Evolutionary conservation across 2,797 vertebrate genomes (phyloP).

Genomic region (Sphaeramia orbicularis): DNA sequence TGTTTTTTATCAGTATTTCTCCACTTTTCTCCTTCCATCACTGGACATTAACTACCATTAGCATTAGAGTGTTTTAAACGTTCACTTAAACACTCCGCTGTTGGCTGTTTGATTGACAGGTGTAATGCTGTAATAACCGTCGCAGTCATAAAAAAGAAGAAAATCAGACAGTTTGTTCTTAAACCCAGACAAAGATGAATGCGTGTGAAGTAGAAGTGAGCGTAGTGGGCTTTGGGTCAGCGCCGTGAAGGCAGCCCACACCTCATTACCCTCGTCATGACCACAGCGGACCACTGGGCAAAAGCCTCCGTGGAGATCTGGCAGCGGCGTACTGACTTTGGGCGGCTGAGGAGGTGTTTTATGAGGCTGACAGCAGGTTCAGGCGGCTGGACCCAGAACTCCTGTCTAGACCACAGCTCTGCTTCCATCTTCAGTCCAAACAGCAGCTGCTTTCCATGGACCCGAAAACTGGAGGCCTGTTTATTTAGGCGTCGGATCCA

Average conservation of each 20-base stretch:
- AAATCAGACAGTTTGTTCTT: background rate
- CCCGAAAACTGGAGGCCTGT: no score
- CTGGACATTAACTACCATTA: no score
- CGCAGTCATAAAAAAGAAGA: no score
- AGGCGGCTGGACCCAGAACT: slow-evolving; percentile 33
- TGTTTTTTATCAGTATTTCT: no score
- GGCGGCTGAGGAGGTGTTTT: slow-evolving; percentile 46
- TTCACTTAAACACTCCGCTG: no score
- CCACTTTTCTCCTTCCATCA: no score
- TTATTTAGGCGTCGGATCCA: no score
- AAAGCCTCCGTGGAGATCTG: slow-evolving; percentile 41
- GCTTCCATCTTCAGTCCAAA: slow-evolving; percentile 16
- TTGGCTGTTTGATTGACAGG: no score
- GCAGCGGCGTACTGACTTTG: slow-evolving; percentile 19
- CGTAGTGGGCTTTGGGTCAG: slow-evolving; percentile 7
- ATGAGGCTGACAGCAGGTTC: slow-evolving; percentile 38
- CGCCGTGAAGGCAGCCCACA: slow-evolving; percentile 8
- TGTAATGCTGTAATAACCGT: no score
- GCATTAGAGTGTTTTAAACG: no score
- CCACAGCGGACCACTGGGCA: slow-evolving; percentile 7
- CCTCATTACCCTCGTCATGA: slow-evolving; percentile 29
- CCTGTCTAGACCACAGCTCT: slow-evolving; percentile 40
- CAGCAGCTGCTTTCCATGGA: slow-evolving; percentile 32
- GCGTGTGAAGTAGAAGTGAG: background rate
- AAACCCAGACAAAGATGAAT: background rate